These are phyloP conservation scores for Cavia aperea DNA, from an alignment of 2,113 vertebrate genomes.

Conservation along the genomic window DNA sequence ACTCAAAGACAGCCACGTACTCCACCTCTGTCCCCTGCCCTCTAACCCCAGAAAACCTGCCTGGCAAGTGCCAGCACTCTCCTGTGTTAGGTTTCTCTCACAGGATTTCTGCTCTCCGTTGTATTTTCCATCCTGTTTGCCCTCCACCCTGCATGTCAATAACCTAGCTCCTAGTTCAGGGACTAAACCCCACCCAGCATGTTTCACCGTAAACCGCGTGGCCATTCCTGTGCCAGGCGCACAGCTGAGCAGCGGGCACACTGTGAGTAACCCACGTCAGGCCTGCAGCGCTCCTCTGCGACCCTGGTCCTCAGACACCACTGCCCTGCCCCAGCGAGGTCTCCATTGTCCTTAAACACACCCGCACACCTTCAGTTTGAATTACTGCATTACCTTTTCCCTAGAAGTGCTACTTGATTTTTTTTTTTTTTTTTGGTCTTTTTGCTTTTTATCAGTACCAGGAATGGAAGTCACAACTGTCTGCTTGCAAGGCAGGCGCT, in stretches of 20 bases:
- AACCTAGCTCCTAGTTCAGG: not conserved
- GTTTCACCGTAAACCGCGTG: accelerated
- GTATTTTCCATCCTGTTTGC: not conserved
- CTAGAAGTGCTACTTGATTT: not conserved
- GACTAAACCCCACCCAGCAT: not conserved
- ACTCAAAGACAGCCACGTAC: not conserved
- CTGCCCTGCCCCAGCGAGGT: not conserved
- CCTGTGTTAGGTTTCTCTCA: not conserved
- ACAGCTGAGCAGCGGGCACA: not conserved
- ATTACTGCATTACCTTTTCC: not conserved
- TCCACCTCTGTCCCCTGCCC: not conserved
- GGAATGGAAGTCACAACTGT: too few relatives aligned
- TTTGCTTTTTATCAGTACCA: too few relatives aligned
- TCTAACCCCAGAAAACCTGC: not conserved
- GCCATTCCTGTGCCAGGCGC: not conserved
- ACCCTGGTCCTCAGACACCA: accelerated
- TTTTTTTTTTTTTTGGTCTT: not conserved
- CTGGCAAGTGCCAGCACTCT: too few relatives aligned
- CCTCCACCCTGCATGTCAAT: not conserved
- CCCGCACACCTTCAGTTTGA: not conserved
- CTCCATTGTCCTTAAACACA: not conserved
- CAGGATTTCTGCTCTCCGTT: not conserved
- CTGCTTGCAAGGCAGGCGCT: too few relatives aligned
- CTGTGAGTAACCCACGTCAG: accelerated
- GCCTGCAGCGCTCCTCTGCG: not conserved